Conservation (phyloP, 2,113 vertebrate species). For the Tragelaphus imberbis region DNA sequence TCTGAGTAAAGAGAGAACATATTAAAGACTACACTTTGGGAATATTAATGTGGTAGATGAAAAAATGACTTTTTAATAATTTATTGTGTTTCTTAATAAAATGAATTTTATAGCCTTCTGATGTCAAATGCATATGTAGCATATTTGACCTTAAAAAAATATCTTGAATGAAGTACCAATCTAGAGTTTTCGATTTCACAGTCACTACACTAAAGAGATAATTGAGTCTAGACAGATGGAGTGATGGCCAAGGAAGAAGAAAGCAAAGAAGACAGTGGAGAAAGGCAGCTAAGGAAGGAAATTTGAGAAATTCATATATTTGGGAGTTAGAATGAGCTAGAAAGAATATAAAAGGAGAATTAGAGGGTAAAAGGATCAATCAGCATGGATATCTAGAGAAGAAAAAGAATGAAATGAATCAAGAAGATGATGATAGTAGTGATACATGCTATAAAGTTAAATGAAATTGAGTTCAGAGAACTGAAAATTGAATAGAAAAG, state of each 20-base stretch:
- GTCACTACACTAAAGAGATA: not conserved
- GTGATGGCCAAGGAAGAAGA: not conserved
- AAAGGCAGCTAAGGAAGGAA: not conserved
- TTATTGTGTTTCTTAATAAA: not conserved
- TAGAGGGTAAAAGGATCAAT: not conserved
- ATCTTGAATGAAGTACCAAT: not conserved
- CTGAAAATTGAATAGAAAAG: not conserved
- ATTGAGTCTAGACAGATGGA: not conserved
- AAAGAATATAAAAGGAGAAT: not conserved
- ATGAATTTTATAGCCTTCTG: not conserved
- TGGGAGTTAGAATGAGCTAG: not conserved
- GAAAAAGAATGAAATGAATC: not conserved
- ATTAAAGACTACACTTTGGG: not conserved
- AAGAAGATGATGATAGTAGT: not conserved
- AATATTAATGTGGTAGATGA: not conserved
- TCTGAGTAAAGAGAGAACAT: not conserved
- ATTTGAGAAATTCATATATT: not conserved
- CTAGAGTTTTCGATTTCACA: not conserved
- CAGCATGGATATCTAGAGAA: not conserved
- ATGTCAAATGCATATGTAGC: not conserved
- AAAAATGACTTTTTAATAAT: not conserved
- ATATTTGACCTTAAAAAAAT: not conserved
- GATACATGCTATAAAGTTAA: not conserved
- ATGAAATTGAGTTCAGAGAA: not conserved
- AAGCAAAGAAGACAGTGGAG: not conserved